Conservation (phyloP, 2,888 invertebrate genomes). For the Clusia tigrina region DNA sequence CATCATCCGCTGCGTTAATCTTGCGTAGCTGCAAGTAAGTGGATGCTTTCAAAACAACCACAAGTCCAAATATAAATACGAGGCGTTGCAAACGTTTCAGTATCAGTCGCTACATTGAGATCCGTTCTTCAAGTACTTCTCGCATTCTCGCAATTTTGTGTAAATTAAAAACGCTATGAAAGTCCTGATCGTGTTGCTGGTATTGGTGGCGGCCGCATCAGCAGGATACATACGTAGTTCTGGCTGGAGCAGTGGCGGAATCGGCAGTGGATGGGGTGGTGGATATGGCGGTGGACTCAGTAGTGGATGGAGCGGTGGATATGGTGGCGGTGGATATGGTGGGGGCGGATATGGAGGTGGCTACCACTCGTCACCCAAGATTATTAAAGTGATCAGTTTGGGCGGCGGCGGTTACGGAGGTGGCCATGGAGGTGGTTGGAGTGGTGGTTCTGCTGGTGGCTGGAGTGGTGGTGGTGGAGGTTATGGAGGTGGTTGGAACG, state of each 20-base stretch:
- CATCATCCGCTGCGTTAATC: background rate
- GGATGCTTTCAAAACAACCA: background rate
- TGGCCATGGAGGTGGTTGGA: slow-evolving; percentile 12
- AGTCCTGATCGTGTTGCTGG: slow-evolving; percentile 47
- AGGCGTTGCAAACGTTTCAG: background rate
- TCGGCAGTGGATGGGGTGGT: slow-evolving; percentile 17
- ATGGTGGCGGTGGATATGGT: slow-evolving; percentile 29
- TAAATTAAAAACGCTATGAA: slow-evolving; percentile 42
- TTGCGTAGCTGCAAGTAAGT: background rate
- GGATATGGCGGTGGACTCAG: slow-evolving; percentile 23
- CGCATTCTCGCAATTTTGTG: slow-evolving; percentile 1
- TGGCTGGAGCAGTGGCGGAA: slow-evolving; percentile 29
- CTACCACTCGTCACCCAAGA: slow-evolving; percentile 32
- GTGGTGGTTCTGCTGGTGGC: slow-evolving; percentile 9
- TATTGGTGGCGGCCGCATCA: slow-evolving; percentile 45
- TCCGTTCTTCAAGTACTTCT: slow-evolving; percentile 15
- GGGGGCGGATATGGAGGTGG: slow-evolving; percentile 36
- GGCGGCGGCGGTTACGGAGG: slow-evolving; percentile 22
- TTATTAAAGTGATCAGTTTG: slow-evolving; percentile 39
- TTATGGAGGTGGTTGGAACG: slow-evolving; percentile 25
- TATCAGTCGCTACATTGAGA: background rate
- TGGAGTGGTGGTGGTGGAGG: background rate
- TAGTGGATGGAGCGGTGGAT: slow-evolving; percentile 31
- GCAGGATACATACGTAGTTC: slow-evolving; percentile 38
- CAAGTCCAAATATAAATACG: background rate